Base-by-base conservation (phyloP, 2,888 invertebrate genomes). In the Tyria jacobaeae region DNA sequence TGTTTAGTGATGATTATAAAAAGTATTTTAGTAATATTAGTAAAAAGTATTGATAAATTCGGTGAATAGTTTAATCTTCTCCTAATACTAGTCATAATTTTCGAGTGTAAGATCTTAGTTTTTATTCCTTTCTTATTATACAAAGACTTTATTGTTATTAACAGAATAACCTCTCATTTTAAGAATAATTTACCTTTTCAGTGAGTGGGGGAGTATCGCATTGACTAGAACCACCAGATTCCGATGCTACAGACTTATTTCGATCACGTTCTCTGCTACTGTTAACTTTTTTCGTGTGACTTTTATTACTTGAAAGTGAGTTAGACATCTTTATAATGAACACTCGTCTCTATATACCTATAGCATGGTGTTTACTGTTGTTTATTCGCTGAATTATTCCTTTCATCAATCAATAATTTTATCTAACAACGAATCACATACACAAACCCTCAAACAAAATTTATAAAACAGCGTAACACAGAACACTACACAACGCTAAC, bases 211-310 rank as follows among this genome's bases (percentile, higher is more conserved):
- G 92, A 31, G 92, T 93, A 73, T 94, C 94, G 71, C 93, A 92
- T 71, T 94, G 92, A 73, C 93, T 94, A 59, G 94, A 92, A 27
- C 93, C 93, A 6, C 93, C 94, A 25, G 94, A 93, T 76, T 94
- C 94, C 1, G 93, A 92, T 17, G 90, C 85, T 34, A 89, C 82
- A 4, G 90, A 82, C 68, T 90, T 92, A 70, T 87, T 91, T 87
- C 88, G 90, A 73, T 94, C 94, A 58, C 93, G 89, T 57, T 93
- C 91, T 64, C 92, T 87, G 62, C 79, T 85, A 71, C 82, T 88
- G 67, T 84, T 89, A 39, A 81, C 71, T 77, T 91, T 91, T 79
- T 90, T 89, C 21, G 86, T 81, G 62, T 91, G 89, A 77, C 86
- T 92, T 82, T 92, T 92, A 67, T 82, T 86, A 78, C 80, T 86